Evolutionary conservation across 2,888 invertebrate genomes (phyloP).

Genomic region (Clepsis dumicolana): DNA sequence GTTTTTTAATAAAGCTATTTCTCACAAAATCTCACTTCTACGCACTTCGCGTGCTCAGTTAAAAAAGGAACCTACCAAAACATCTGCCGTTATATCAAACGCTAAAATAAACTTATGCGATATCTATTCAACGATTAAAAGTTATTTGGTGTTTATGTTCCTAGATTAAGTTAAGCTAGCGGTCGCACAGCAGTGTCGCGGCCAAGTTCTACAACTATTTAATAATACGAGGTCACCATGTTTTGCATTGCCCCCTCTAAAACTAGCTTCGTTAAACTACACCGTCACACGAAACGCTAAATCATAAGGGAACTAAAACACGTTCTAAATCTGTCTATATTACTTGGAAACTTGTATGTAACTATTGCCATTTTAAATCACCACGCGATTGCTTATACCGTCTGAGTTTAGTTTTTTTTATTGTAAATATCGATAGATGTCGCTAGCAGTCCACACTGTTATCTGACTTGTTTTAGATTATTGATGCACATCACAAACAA

Average conservation of each 20-base stretch:
- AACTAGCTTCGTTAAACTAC: constrained; percentile 37
- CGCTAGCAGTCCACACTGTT: background rate
- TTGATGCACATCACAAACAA: background rate
- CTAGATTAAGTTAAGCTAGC: constrained; percentile 64
- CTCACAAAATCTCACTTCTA: constrained; percentile 35
- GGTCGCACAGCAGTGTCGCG: constrained; percentile 47
- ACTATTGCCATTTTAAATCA: constrained; percentile 38
- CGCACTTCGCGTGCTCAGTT: constrained; percentile 34
- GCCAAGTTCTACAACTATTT: constrained; percentile 37
- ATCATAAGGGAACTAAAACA: constrained; percentile 15
- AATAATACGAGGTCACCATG: constrained; percentile 44
- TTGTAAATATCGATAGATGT: background rate
- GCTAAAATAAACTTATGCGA: constrained; percentile 38
- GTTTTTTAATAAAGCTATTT: constrained; percentile 41
- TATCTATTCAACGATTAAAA: constrained; percentile 64
- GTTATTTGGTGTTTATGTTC: constrained; percentile 81
- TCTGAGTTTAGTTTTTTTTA: background rate
- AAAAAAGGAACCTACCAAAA: constrained; percentile 30
- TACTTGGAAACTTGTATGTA: constrained; percentile 21
- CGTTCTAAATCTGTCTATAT: constrained; percentile 12
- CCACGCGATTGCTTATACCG: constrained; percentile 14
- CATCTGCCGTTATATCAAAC: constrained; percentile 38
- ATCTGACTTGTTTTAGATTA: background rate
- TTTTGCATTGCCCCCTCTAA: constrained; percentile 33
- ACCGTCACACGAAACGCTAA: constrained; percentile 30